Evolutionary conservation across 1,140 invertebrate genomes (phyloP).

Genomic region (Caerostris darwini): DNA sequence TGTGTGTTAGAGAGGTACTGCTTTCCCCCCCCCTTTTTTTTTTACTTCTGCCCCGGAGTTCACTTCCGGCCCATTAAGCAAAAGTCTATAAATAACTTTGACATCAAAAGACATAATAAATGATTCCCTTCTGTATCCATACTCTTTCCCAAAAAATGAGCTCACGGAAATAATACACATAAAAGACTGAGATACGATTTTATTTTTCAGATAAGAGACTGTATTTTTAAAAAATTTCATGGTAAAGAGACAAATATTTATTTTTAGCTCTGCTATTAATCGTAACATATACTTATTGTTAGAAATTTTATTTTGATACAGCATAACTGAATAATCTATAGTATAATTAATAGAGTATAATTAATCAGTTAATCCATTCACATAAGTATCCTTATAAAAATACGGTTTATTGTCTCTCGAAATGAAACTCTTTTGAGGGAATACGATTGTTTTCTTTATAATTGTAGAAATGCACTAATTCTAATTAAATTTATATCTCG

Average conservation of each 20-base stretch:
- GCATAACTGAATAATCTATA: background rate
- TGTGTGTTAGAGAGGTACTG: background rate
- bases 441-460: too few species aligned
- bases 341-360: background rate
- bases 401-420: too few species aligned
- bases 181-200: background rate
- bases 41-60: slow-evolving; percentile 1
- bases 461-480: too few species aligned
- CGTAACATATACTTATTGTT: background rate
- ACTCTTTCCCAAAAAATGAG: background rate
- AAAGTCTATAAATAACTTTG: slow-evolving; percentile 42
- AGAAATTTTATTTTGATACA: background rate
- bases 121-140: background rate
- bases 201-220: slow-evolving; percentile 12
- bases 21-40: background rate
- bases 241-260: too few species aligned
- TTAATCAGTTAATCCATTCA: too few species aligned
- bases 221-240: background rate
- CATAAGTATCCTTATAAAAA: background rate
- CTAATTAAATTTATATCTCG: too few species aligned
- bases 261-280: too few species aligned
- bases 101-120: slow-evolving; percentile 29
- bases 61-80: slow-evolving; percentile 12
- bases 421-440: too few species aligned
- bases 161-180: background rate